Conservation (phyloP, 2,113 vertebrate genomes). For the Tychaedon coryphoeus region DNA sequence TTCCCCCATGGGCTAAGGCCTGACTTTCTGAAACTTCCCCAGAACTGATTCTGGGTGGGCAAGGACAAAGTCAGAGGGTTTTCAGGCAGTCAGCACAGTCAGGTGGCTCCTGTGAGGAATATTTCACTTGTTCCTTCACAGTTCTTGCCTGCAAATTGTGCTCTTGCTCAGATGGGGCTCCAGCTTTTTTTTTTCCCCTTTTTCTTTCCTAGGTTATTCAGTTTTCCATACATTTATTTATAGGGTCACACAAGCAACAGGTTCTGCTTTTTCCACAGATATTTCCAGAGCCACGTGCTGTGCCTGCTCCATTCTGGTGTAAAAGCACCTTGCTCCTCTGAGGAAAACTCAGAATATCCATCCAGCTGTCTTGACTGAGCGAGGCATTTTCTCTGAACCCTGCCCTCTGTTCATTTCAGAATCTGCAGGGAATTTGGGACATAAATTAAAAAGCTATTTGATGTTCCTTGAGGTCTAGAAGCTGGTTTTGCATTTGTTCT, state of each 20-base stretch:
- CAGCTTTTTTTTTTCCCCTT: not conserved
- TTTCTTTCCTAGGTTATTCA: not conserved
- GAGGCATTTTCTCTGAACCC: not conserved
- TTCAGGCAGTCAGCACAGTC: not conserved
- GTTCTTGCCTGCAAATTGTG: not conserved
- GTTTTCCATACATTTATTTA: not conserved
- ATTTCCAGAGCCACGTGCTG: not conserved
- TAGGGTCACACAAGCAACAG: not conserved
- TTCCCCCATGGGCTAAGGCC: not conserved
- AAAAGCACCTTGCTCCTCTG: not conserved
- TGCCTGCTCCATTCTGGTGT: not conserved
- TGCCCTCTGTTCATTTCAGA: not conserved
- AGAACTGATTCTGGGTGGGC: not conserved
- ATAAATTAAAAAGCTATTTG: slow-evolving; percentile 2
- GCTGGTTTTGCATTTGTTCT: slow-evolving; percentile 20
- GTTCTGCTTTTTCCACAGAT: not conserved
- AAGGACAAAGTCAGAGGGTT: not conserved
- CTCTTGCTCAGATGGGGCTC: not conserved
- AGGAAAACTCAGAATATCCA: not conserved
- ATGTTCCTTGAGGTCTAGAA: not conserved
- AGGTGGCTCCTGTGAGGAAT: not conserved
- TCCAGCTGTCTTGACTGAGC: not conserved
- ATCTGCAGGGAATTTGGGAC: not conserved
- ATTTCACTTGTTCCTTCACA: not conserved
- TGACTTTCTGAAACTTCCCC: not conserved